Evolutionary conservation across 2,888 invertebrate genomes (phyloP).

Genomic region (Alviniconcha strummeri): DNA sequence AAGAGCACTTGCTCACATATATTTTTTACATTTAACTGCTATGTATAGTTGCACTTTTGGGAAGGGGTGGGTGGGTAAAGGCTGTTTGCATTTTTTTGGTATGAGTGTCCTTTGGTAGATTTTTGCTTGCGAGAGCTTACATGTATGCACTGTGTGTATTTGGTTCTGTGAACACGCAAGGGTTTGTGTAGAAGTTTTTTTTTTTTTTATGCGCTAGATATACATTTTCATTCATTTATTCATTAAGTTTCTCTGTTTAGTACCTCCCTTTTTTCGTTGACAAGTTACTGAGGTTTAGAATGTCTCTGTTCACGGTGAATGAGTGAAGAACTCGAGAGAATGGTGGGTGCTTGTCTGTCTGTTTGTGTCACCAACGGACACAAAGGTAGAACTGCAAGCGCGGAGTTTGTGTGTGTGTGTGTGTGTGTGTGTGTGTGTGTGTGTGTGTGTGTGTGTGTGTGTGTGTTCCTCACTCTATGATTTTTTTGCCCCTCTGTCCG

Average conservation of each 20-base stretch:
- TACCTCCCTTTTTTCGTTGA: not conserved
- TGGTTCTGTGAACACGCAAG: too few relatives aligned
- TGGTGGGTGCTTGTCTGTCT: not conserved
- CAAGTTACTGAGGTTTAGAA: not conserved
- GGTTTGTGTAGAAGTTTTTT: too few relatives aligned
- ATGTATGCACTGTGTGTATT: too few relatives aligned
- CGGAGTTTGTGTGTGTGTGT: not conserved
- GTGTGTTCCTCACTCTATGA: not conserved
- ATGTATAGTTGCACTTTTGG: too few relatives aligned
- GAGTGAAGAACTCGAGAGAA: too few relatives aligned
- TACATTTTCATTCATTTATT: not conserved
- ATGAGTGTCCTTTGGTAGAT: too few relatives aligned
- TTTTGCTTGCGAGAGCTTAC: too few relatives aligned
- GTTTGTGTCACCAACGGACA: not conserved
- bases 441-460: constrained; percentile 6
- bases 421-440: constrained; percentile 6
- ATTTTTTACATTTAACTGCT: too few relatives aligned
- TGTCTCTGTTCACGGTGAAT: not conserved
- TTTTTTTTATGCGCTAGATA: too few relatives aligned
- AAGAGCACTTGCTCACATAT: too few relatives aligned
- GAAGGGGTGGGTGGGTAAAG: too few relatives aligned
- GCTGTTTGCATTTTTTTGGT: too few relatives aligned
- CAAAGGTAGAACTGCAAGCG: not conserved
- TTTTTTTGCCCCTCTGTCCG: not conserved
- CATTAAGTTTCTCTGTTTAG: not conserved